phyloP scores from a whole-genome alignment of 1,140 invertebrate species.

The Zophobas atratus region DNA sequence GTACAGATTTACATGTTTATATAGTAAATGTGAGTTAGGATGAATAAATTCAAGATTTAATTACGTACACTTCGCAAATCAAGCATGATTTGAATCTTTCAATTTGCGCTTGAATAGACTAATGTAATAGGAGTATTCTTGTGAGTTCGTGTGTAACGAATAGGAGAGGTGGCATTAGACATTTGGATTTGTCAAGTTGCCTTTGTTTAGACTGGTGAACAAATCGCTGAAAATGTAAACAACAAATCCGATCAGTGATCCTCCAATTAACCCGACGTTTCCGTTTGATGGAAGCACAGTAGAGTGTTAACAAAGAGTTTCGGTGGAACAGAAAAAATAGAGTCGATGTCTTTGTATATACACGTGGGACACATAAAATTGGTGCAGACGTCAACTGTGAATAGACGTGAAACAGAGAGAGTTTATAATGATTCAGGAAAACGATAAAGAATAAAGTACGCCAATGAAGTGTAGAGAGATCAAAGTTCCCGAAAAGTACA shows the following conservation, averaged over 20 bases:
- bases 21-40: too few relatives aligned
- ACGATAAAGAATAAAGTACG: slow-evolving; percentile 62
- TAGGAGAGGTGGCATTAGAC: too few relatives aligned
- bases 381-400: slow-evolving; percentile 60
- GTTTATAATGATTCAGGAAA: slow-evolving; percentile 62
- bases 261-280: background rate
- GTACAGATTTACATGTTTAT: too few relatives aligned
- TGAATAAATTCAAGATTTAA: too few relatives aligned
- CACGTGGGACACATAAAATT: slow-evolving; percentile 64
- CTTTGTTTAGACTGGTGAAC: slow-evolving; percentile 10
- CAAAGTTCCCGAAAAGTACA: slow-evolving; percentile 59
- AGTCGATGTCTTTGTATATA: slow-evolving; percentile 59
- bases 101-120: too few relatives aligned
- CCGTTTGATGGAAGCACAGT: background rate
- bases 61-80: too few relatives aligned
- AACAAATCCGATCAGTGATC: background rate
- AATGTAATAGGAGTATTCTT: too few relatives aligned
- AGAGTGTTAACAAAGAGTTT: slow-evolving; percentile 9
- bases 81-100: too few relatives aligned
- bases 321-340: slow-evolving; percentile 23
- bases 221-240: background rate
- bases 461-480: slow-evolving; percentile 62
- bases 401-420: slow-evolving; percentile 60
- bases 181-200: background rate
- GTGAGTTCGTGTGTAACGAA: too few relatives aligned